Conservation (phyloP, 1,140 invertebrate genomes). For the Agraylea sexmaculata region DNA sequence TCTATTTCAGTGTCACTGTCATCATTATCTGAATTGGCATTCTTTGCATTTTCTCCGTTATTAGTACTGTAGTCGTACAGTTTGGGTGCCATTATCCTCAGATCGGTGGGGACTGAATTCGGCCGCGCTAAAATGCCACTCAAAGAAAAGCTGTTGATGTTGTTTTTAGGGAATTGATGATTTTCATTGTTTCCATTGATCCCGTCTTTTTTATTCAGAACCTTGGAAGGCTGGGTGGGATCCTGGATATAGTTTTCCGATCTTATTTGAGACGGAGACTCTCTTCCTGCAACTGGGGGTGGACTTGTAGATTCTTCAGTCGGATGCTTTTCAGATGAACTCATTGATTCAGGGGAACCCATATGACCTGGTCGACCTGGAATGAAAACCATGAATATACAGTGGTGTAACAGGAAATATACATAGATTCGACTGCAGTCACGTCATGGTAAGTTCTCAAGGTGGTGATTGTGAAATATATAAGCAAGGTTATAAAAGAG, state of each 20-base stretch:
- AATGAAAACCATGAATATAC: too few relatives aligned
- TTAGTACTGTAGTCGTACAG: conserved; percentile 27
- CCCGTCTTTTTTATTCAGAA: conserved; percentile 5
- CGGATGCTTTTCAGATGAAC: conserved; percentile 10
- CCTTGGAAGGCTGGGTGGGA: conserved; percentile 1
- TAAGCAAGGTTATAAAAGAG: too few relatives aligned
- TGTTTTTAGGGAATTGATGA: not conserved
- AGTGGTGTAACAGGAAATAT: too few relatives aligned
- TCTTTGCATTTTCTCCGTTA: conserved; percentile 24
- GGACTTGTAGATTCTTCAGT: conserved; percentile 7
- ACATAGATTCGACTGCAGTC: too few relatives aligned
- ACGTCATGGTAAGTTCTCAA: too few relatives aligned
- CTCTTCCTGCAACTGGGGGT: not conserved
- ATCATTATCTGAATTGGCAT: conserved; percentile 27
- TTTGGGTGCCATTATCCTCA: conserved; percentile 27
- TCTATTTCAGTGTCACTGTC: conserved; percentile 40
- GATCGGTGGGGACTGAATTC: conserved; percentile 27
- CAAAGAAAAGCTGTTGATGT: conserved; percentile 13
- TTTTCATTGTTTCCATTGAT: not conserved
- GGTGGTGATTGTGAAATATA: too few relatives aligned
- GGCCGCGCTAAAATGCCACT: conserved; percentile 17
- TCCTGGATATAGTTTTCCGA: conserved; percentile 13
- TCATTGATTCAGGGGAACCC: conserved; percentile 15
- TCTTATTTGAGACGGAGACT: conserved; percentile 2
- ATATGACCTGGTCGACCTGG: conserved; percentile 17